Evolutionary conservation across 2,113 vertebrate genomes (phyloP), one percentile per base, ranked within the genome.

Genomic region (Acrocephalus kingi): DNA sequence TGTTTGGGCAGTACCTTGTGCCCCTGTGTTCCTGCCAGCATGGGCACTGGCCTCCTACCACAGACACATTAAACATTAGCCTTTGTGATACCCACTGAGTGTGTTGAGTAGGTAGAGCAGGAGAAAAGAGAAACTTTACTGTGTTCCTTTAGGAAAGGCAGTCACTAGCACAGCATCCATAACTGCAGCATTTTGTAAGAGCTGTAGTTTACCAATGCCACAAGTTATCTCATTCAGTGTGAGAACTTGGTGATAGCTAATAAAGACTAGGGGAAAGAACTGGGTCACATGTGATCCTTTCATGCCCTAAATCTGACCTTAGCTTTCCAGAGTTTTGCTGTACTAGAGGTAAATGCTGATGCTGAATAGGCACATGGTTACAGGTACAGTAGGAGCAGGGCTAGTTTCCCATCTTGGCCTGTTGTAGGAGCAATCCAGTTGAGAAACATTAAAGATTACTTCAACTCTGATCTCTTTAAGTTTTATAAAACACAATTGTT

Each of bases 151-250:
- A 59, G 37, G 31, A 62, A 68, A 85, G 39, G 22, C 21, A 54
- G 45, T 46, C n/a, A 31, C n/a, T 73, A 69, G 64, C 5, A 37
- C n/a, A 77, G 61, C 39, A 59, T 48, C 46, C 58, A 22, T 43
- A 51, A 37, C 41, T 61, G 73, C 8, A 39, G 43, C 11, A 9
- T 39, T 83, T 37, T 45, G 1, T 31, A 48, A 66, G 52, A 64
- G 43, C 19, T 39, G n/a, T 51, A 49, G 49, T 37, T 94, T 24
- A 31, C 17, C 0, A 2, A 48, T 52, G 37, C 41, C 10, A 39
- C 0, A 0, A 48, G 28, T 64, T 30, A 27, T 7, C 64, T 52
- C 27, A 24, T 4, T 14, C 49, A 35, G 55, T 11, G 2, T 41
- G 67, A 84, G 78, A 87, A 15, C 27, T 33, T 68, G 0, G 21